A percentile compares a stretch with the other conserved stretches of the same genome.
Conservation (phyloP, 1,140 invertebrate species). For the Liolophura sinensis region DNA sequence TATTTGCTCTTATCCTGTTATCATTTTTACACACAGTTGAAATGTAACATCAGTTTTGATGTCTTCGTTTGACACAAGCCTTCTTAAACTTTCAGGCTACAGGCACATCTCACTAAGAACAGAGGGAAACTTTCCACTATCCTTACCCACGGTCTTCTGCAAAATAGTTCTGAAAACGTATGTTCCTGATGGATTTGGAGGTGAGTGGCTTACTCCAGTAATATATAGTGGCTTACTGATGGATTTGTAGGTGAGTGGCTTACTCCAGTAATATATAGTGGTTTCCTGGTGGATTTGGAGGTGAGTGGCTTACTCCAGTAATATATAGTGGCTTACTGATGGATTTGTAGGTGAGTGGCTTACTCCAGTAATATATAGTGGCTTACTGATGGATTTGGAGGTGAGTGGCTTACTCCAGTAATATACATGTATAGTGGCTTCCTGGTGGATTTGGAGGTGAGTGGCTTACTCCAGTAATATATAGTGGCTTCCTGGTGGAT, state of each 20-base stretch:
- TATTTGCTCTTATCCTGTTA: too few relatives aligned
- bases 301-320: not conserved
- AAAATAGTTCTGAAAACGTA: conserved; percentile 99
- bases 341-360: too few relatives aligned
- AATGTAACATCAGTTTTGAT: not conserved
- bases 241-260: not conserved
- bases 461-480: too few relatives aligned
- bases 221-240: not conserved
- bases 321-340: too few relatives aligned
- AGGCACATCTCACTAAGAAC: conserved; percentile 96
- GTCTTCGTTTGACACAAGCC: not conserved
- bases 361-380: too few relatives aligned
- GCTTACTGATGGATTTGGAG: too few relatives aligned
- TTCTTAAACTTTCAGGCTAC: conserved; percentile 68
- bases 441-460: too few relatives aligned
- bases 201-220: conserved; percentile 59
- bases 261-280: not conserved
- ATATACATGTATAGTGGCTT: too few relatives aligned
- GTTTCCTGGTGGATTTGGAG: not conserved
- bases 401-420: too few relatives aligned
- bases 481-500: too few relatives aligned
- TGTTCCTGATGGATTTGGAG: conserved; percentile 98
- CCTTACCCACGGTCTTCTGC: conserved; percentile 97
- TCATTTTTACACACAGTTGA: too few relatives aligned
- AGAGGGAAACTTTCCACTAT: conserved; percentile 99